Evolutionary conservation across 2,113 vertebrate species (phyloP).

Genomic region (Pogonocichla stellata): DNA sequence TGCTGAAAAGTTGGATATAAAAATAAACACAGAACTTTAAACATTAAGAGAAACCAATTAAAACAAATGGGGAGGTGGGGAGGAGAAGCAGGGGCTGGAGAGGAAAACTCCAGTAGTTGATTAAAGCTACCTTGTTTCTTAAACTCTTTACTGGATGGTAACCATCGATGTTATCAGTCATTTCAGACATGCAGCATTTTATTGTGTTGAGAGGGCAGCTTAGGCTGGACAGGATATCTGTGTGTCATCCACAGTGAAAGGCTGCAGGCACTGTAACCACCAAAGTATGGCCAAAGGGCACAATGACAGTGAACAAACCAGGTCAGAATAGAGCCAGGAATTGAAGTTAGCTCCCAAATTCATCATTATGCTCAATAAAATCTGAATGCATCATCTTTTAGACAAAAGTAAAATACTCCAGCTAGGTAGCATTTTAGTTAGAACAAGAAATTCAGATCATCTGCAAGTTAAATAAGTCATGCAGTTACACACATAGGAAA

Average conservation of each 20-base stretch:
- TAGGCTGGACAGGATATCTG: slow-evolving; percentile 37
- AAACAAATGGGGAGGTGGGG: background rate
- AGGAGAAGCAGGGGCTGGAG: background rate
- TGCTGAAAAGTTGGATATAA: background rate
- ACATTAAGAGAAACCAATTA: background rate
- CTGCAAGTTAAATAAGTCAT: slow-evolving; percentile 40
- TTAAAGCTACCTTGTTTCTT: background rate
- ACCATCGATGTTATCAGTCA: slow-evolving; percentile 8
- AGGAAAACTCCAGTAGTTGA: background rate
- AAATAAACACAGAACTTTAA: background rate
- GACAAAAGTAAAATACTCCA: background rate
- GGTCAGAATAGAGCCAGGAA: background rate
- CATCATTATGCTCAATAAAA: background rate
- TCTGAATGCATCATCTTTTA: background rate
- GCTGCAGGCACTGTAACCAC: slow-evolving; percentile 1
- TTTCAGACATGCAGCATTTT: slow-evolving; percentile 37
- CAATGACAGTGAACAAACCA: background rate
- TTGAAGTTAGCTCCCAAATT: background rate
- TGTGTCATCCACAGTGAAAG: slow-evolving; percentile 21
- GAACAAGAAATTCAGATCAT: slow-evolving; percentile 12
- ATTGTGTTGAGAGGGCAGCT: slow-evolving; percentile 23
- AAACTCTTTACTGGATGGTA: background rate
- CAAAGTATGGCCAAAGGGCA: slow-evolving; percentile 31
- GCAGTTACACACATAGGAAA: background rate
- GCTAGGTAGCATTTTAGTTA: background rate